These are phyloP conservation scores for Ommatoiulus sabulosus DNA, from an alignment of 2,888 invertebrate species.

Conservation along the genomic window DNA sequence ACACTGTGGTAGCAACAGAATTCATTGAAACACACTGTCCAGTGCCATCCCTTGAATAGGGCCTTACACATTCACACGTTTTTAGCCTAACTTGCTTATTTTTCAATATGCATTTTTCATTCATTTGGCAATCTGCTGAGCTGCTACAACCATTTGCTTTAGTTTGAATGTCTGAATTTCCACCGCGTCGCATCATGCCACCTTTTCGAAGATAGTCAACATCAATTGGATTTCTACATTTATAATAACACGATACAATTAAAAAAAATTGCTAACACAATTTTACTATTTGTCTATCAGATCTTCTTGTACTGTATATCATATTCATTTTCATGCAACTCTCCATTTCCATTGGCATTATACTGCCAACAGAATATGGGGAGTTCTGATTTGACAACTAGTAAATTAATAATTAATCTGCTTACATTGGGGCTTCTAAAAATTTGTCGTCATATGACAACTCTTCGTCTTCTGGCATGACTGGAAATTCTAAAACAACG, in stretches of 20 bases:
- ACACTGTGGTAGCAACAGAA: neutral
- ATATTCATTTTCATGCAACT: too few species aligned
- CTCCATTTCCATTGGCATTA: too few species aligned
- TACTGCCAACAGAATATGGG: too few species aligned
- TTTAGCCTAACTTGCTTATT: slow-evolving; percentile 75
- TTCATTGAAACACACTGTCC: neutral
- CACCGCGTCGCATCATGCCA: slow-evolving; percentile 49
- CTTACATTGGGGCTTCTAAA: slow-evolving; percentile 18
- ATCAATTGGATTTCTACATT: slow-evolving; percentile 52
- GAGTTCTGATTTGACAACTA: too few species aligned
- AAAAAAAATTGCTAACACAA: too few species aligned
- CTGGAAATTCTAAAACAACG: slow-evolving; percentile 37
- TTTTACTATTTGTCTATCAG: too few species aligned
- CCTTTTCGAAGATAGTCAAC: neutral
- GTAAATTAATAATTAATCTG: too few species aligned
- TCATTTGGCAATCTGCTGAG: slow-evolving; percentile 72
- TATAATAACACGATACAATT: neutral
- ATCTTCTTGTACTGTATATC: too few species aligned
- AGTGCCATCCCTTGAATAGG: neutral
- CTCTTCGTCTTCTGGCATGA: slow-evolving; percentile 13
- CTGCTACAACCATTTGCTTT: neutral
- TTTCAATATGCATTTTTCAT: slow-evolving; percentile 77
- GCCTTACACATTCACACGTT: slow-evolving; percentile 75
- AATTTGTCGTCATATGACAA: slow-evolving; percentile 28
- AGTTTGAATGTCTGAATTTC: slow-evolving; percentile 29